These are phyloP conservation scores for Panthera tigris DNA, from an alignment of 2,113 vertebrate genomes.

Conservation along the genomic window DNA sequence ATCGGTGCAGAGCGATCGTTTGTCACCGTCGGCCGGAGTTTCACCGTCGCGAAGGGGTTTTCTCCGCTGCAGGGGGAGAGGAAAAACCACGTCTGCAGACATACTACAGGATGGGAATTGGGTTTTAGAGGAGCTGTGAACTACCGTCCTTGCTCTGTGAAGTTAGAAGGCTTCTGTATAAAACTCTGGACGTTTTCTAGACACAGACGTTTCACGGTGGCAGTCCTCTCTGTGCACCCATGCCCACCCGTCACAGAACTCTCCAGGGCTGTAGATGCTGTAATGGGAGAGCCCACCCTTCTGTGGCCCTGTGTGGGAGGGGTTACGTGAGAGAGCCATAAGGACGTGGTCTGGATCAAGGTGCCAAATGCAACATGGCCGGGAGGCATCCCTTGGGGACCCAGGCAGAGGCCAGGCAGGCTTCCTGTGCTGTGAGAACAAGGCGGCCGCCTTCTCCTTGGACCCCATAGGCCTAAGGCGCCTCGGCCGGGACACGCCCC, in stretches of 20 bases:
- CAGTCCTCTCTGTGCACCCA: neutral
- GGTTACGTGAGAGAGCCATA: neutral
- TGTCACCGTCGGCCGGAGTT: constrained; percentile 95
- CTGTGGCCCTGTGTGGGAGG: neutral
- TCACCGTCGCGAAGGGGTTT: constrained; percentile 96
- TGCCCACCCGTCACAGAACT: fast-evolving
- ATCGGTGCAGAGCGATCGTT: constrained; percentile 96
- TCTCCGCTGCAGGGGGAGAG: constrained; percentile 88
- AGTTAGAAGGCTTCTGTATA: fast-evolving
- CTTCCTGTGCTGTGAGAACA: neutral
- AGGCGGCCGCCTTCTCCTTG: neutral
- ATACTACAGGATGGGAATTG: neutral
- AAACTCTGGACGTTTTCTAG: neutral
- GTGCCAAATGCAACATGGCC: fast-evolving
- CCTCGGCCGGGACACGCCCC: neutral
- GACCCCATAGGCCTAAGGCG: neutral
- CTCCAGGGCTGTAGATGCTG: neutral
- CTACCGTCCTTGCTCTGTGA: neutral
- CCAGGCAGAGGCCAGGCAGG: neutral
- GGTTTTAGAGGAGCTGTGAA: neutral
- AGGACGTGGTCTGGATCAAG: neutral
- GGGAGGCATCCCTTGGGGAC: neutral
- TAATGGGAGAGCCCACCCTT: neutral
- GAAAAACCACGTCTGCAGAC: neutral
- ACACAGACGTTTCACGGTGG: neutral